Percentiles rank a stretch among this genome's conserved stretches.
Conservation (phyloP, 2,797 vertebrate genomes). For the Eptatretus atami region DNA sequence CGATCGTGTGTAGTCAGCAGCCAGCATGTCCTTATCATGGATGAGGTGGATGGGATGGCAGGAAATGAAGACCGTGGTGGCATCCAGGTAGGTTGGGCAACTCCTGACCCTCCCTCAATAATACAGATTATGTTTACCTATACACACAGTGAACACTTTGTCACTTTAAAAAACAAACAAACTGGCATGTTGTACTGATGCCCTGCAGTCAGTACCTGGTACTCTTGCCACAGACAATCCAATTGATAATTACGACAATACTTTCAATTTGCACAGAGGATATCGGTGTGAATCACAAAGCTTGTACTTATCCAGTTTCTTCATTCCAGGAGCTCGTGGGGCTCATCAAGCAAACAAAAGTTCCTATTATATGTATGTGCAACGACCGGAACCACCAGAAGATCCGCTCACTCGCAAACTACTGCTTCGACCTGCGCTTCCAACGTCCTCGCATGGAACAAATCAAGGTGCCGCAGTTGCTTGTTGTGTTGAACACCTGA, state of each 20-base stretch:
- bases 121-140: no score
- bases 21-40: constrained; percentile 78
- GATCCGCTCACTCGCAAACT: constrained; percentile 64
- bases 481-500: no score
- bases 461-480: constrained; percentile 37
- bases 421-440: constrained; percentile 79
- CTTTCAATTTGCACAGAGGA: no score
- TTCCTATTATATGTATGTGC: constrained; percentile 94
- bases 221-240: no score
- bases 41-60: constrained; percentile 96
- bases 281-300: no score
- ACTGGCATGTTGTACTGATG: no score
- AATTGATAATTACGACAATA: no score
- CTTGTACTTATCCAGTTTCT: not conserved
- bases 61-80: constrained; percentile 84
- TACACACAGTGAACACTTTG: no score
- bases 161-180: no score
- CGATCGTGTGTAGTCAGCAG: constrained; percentile 26
- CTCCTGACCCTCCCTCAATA: no score
- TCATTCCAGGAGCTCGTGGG: constrained; percentile 44
- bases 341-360: constrained; percentile 51
- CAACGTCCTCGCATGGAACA: constrained; percentile 69
- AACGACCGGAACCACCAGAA: constrained; percentile 89
- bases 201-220: no score
- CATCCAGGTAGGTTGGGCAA: constrained; percentile 30